Base-by-base conservation (phyloP, 2,113 vertebrate species). In the Tautogolabrus adspersus region DNA sequence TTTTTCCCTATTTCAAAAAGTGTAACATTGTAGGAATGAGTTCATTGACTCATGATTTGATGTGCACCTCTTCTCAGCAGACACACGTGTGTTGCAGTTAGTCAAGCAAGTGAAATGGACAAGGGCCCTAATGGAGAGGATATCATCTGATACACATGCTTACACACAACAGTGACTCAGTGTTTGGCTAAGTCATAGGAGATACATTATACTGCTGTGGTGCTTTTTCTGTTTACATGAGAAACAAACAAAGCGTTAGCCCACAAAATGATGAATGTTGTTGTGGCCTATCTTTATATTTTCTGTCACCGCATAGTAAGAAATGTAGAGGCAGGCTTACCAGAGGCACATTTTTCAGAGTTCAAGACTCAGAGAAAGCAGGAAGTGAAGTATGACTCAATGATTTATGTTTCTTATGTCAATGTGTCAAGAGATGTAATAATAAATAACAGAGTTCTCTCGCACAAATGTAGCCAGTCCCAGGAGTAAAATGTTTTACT, bases 381-480 rank as follows among this genome's bases (percentile, higher is more conserved):
- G 86, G 76, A 89, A 87, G 77, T 84, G n/a, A 82, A 75, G 64
- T 46, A 34, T 85, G 75, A 85, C 55, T 81, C 76, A 81, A 75
- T 76, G 42, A 85, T 85, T 66, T 75, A 78, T 66, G 73, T 55
- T 54, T 66, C 49, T 84, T 67, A 16, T 78, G 63, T 78, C 68
- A 82, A 56, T 69, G 71, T 84, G 80, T 81, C 71, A 82, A 34
- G 23, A 49, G 62, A 70, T 72, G 75, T 63, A 42, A 81, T 84
- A 71, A 79, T 65, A 82, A 85, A 80, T 76, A 87, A 75, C 75
- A 68, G 8, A 37, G 37, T 66, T 87, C 68, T 71, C 38, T 38
- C 56, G 67, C 69, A 58, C 68, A 75, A 76, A 69, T 57, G 64
- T 13, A 54, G 11, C 37, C 62, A 68, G 77, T 61, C 42, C 46